Evolutionary conservation across 2,888 invertebrate genomes (phyloP).

Genomic region (Acrocera orbiculus): DNA sequence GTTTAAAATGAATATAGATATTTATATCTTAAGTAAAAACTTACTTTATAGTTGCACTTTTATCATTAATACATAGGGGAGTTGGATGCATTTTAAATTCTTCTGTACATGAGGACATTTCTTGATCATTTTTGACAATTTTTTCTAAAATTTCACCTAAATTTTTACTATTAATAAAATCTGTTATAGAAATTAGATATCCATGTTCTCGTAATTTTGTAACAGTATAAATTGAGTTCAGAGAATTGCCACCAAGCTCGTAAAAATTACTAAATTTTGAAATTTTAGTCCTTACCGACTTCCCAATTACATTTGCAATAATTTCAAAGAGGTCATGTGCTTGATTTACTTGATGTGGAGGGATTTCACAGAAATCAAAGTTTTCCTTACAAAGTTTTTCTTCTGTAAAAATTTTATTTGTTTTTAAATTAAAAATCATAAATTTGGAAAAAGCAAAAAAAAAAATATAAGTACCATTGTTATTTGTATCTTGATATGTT

Average conservation of each 20-base stretch:
- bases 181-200: constrained; percentile 63
- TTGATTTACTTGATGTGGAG: constrained; percentile 36
- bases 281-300: constrained; percentile 43
- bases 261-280: constrained; percentile 57
- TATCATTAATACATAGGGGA: too few relatives aligned
- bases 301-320: constrained; percentile 51
- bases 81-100: too few relatives aligned
- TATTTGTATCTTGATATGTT: constrained; percentile 53
- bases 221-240: constrained; percentile 71
- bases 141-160: constrained; percentile 44
- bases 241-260: constrained; percentile 69
- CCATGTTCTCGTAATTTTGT: constrained; percentile 58
- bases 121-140: not conserved
- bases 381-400: too few relatives aligned
- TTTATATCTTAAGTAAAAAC: too few relatives aligned
- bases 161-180: constrained; percentile 56
- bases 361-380: constrained; percentile 48
- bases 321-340: constrained; percentile 58
- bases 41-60: constrained; percentile 52
- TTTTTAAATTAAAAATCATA: too few relatives aligned
- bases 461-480: constrained; percentile 35
- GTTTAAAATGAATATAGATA: too few relatives aligned
- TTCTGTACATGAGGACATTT: too few relatives aligned
- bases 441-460: not conserved
- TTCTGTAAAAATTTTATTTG: constrained; percentile 29